Percentiles rank a stretch among this genome's conserved stretches.
Evolutionary conservation across 2,113 vertebrate genomes (phyloP).

Genomic region (Acrocephalus kingi): DNA sequence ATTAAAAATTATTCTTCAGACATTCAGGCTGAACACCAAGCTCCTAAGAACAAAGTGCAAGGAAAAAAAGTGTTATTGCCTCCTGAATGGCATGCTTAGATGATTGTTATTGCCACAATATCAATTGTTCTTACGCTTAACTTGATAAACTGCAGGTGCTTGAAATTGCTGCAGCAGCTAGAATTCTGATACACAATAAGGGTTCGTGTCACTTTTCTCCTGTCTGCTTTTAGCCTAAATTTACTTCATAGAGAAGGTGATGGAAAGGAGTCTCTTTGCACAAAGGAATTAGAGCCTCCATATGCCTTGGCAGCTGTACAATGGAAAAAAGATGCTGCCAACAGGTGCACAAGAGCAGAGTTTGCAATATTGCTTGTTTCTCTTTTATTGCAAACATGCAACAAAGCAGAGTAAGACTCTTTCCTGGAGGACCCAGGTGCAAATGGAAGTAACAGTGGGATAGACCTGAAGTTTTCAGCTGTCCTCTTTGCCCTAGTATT

Average conservation of each 20-base stretch:
- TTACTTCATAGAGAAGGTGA: background rate
- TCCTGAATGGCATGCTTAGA: background rate
- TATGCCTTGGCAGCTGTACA: background rate
- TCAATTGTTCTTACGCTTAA: slow-evolving; percentile 22
- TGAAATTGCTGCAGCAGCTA: slow-evolving; percentile 7
- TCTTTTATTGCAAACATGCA: background rate
- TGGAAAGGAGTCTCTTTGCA: slow-evolving; percentile 13
- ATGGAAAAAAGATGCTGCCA: background rate
- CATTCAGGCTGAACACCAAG: background rate
- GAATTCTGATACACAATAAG: background rate
- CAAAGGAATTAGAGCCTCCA: slow-evolving; percentile 2
- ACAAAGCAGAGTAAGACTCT: background rate
- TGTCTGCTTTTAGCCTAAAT: background rate
- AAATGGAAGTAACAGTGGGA: background rate
- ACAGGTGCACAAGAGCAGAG: background rate
- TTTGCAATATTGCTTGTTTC: background rate
- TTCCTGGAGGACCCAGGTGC: background rate
- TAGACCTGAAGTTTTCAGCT: background rate
- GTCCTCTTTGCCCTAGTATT: background rate
- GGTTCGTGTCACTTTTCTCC: background rate
- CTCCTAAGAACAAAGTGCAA: background rate
- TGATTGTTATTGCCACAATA: slow-evolving; percentile 30
- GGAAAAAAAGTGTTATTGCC: background rate
- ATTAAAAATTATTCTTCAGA: background rate
- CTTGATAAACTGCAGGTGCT: slow-evolving; percentile 53